Conservation (phyloP, 2,797 vertebrate genomes). For the Austrolebias charrua region DNA sequence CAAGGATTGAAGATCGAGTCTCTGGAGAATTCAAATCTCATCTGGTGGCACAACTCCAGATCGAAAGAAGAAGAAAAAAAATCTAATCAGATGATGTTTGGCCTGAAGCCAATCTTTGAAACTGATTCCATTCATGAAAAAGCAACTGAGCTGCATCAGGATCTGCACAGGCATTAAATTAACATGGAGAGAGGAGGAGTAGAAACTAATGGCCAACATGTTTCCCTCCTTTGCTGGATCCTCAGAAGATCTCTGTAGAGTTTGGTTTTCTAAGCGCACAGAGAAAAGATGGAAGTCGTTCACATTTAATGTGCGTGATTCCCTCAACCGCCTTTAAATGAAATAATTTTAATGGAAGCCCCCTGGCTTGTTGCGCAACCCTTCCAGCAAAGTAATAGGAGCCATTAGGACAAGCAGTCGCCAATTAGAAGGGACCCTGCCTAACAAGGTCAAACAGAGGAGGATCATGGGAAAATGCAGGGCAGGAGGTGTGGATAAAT, state of each 20-base stretch:
- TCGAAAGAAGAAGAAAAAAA: conserved; percentile 7
- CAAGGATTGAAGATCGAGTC: conserved; percentile 12
- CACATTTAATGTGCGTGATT: neutral
- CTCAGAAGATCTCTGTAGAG: neutral
- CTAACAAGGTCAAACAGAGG: conserved; percentile 17
- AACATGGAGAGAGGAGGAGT: conserved; percentile 6
- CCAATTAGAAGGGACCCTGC: conserved; percentile 28
- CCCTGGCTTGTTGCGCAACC: conserved; percentile 2
- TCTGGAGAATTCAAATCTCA: conserved; percentile 31
- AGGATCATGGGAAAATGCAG: conserved; percentile 31
- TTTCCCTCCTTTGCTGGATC: conserved; percentile 4
- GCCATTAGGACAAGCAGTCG: conserved; percentile 2
- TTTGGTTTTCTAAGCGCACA: neutral
- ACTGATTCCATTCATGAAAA: conserved; percentile 20
- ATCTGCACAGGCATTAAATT: neutral
- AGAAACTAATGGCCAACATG: neutral
- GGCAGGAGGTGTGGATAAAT: neutral
- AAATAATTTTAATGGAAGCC: neutral
- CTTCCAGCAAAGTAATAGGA: conserved; percentile 21
- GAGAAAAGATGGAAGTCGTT: no score
- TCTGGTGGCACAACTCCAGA: conserved; percentile 31
- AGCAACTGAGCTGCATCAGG: neutral
- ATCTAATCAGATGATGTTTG: conserved; percentile 34
- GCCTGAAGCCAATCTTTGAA: conserved; percentile 10
- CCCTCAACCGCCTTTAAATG: neutral